These are phyloP conservation scores for Orthosia gothica DNA, from an alignment of 2,888 invertebrate genomes.

Conservation along the genomic window DNA sequence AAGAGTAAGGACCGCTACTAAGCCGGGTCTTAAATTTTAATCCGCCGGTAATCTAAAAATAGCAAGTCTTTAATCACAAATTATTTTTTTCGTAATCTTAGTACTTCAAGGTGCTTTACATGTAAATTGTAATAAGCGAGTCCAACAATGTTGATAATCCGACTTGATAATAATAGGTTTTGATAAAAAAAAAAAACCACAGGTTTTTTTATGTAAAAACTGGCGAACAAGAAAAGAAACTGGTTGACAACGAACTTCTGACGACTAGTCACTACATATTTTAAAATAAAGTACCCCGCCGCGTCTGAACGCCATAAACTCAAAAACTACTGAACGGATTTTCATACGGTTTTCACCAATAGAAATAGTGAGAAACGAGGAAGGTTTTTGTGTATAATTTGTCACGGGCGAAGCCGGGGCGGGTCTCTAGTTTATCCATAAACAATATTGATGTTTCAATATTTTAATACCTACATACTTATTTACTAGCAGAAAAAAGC, in stretches of 20 bases:
- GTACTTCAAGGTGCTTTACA: conserved; percentile 4
- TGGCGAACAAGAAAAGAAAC: conserved; percentile 2
- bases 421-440: neutral
- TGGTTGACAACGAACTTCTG: conserved; percentile 14
- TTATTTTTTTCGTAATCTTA: neutral
- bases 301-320: too few species aligned
- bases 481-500: too few species aligned
- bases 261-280: too few species aligned
- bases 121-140: conserved; percentile 25
- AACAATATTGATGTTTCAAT: neutral
- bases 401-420: too few species aligned
- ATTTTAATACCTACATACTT: neutral
- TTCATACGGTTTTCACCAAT: too few species aligned
- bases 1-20: conserved; percentile 16
- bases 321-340: too few species aligned
- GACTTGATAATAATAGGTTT: conserved; percentile 27
- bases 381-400: too few species aligned
- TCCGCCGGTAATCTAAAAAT: conserved; percentile 41
- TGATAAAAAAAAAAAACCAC: conserved; percentile 11
- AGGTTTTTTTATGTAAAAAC: neutral
- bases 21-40: conserved; percentile 33
- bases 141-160: conserved; percentile 26
- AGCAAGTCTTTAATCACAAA: conserved; percentile 10
- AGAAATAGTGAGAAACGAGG: too few species aligned
- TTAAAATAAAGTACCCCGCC: too few species aligned